Evolutionary conservation across 2,113 vertebrate species (phyloP), one percentile per base, ranked within the genome.

Genomic region (Elephantulus edwardii): DNA sequence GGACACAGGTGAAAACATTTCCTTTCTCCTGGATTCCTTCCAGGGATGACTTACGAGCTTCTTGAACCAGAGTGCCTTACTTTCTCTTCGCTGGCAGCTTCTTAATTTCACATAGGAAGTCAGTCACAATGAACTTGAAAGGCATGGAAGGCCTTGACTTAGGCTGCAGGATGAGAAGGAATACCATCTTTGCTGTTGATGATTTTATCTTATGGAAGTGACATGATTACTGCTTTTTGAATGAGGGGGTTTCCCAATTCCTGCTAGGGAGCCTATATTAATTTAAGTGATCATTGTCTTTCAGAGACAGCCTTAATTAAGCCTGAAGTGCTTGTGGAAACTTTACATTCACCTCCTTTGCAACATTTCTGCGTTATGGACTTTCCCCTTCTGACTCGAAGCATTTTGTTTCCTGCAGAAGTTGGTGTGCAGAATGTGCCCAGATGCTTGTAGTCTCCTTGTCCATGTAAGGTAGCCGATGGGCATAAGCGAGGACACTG

Each of bases 171-270:
- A 94, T 66, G 58, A 88, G 79, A 90, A 88, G 54, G 71, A 70
- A 88, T 17, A 38, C 19, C 84, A 48, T 83, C 46, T 60, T 56
- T 42, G 48, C 42, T 72, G 8, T 85, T 90, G 90, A 14, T 91
- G 87, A 40, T 88, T 33, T 86, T 92, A 92, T 81, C 86, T 88
- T 78, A 77, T 68, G 90, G 83, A 92, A 85, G 66, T 77, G 91
- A 87, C 6, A 4, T 56, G 71, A 26, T 66, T 33, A 14, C 17
- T 8, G 54, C n/a, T 60, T 88, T 72, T 89, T 44, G 42, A 35
- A 40, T 48, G 50, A 44, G 19, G 86, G 92, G 88, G 92, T 70
- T 95, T 97, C 75, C 95, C 83, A 91, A 0, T 71, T 56, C 90
- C 68, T 94, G 90, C 88, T 70, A 40, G 44, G 83, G 26, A 20